Base-by-base conservation (phyloP, 2,113 vertebrate species). In the Chauna torquata region DNA sequence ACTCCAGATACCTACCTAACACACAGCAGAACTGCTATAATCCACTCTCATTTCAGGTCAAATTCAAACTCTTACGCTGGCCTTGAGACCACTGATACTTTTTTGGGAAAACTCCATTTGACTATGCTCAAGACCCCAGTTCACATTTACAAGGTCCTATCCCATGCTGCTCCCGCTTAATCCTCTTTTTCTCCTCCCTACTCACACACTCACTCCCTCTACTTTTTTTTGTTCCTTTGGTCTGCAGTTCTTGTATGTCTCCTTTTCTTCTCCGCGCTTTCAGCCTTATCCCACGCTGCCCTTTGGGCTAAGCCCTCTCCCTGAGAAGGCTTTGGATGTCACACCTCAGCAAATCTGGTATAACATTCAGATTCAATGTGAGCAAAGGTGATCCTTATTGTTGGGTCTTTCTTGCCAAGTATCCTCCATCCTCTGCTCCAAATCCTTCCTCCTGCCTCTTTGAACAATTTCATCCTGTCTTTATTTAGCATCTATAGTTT, bases 231-330 rank as follows among this genome's bases (percentile, higher is more conserved):
- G 27, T 11, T 65, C 25, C n/a, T 82, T 75, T 54, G 17, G 32
- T 27, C 34, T n/a, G 40, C 38, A 19, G 14, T 59, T 74, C 52
- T 68, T 36, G 3, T 0, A 0, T 4, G 14, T 42, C 54, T 84
- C 69, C 49, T 89, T 44, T 79, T 34, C 55, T n/a, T 38, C 44
- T 44, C 74, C 2, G 1, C 34, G 47, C 71, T 76, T 54, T 81
- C 4, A 88, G 49, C 30, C 64, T 57, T 47, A 83, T 5, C 23
- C 55, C 44, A 38, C 34, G 36, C 62, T 91, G n/a, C 44, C 54
- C 68, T 70, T 54, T 15, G 34, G n/a, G 58, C 68, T 78, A 81
- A 81, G n/a, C 23, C 24, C 34, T 78, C n/a, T 32, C 30, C 40
- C 25, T 3, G 42, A 23, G 12, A 81, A 22, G 23, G 25, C 28